Base-by-base conservation (phyloP, 2,888 invertebrate species). In the Nowickia ferox region DNA sequence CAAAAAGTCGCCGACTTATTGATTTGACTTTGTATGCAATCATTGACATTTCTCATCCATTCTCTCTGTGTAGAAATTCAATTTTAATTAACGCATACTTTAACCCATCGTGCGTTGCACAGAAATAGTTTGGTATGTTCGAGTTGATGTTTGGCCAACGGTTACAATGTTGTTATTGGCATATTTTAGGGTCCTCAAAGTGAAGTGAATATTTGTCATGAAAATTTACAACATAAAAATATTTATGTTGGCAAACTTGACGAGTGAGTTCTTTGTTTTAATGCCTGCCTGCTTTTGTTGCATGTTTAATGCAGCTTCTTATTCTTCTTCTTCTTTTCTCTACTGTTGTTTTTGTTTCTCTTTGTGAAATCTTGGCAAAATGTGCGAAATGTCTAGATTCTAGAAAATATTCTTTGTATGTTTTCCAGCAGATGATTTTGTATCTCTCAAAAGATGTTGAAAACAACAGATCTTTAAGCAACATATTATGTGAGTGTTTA, bases 191-290 rank as follows among this genome's bases (percentile, higher is more conserved):
- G 69, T 82, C 78, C 82, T 82, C 82, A 85, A 82, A 82, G 82
- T 82, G 79, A 86, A 86, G 83, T 86, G 86, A 86, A 83, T 86
- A 86, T 86, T 86, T 84, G 86, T 86, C 86, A 83, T 72, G 86
- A 86, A 86, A 86, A 83, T 84, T 86, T 83, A 86, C 83, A 86
- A 83, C 80, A 72, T 48, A 76, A 80, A 86, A 86, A 76, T 79
- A 83, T 86, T 83, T 86, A 79, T 86, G 83, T 84, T 76, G 61
- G 71, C 75, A 71, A 63, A 68, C 63, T 71, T 79, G 86, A 86
- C 69, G 65, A 69, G 19, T 78, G 53, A 59, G 65, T 72, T 61
- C 61, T 13, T 46, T 51, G 19, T 17, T 17, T 65, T 71, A 61
- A 38, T 61, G 66, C 8, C 46, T 55, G 15, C 38, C 11, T 40